These are phyloP conservation scores for Tenthredo mesomela DNA, from an alignment of 2,888 invertebrate species.

Conservation along the genomic window DNA sequence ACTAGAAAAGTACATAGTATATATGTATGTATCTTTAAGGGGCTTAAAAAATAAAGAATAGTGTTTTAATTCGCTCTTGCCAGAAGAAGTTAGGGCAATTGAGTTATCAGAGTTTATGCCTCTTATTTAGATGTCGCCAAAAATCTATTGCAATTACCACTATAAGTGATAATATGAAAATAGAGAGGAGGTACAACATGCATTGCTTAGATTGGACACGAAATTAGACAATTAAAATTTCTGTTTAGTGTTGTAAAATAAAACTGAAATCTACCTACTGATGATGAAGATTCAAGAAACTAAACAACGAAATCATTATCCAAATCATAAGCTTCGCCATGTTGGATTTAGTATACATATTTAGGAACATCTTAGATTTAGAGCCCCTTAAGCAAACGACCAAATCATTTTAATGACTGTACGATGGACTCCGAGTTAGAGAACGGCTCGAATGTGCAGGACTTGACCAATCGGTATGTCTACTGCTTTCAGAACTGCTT, in stretches of 20 bases:
- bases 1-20: slow-evolving; percentile 32
- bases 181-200: slow-evolving; percentile 10
- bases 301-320: not conserved
- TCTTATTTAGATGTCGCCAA: not conserved
- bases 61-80: not conserved
- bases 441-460: slow-evolving; percentile 72
- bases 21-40: not conserved
- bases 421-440: slow-evolving; percentile 75
- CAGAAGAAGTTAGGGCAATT: not conserved
- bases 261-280: not conserved
- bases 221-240: not conserved
- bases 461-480: slow-evolving; percentile 77
- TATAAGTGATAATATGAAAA: not conserved
- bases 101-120: not conserved
- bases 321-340: slow-evolving; percentile 13
- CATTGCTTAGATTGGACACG: slow-evolving; percentile 7
- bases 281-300: not conserved
- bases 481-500: slow-evolving; percentile 81
- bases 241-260: not conserved
- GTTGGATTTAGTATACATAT: slow-evolving; percentile 21
- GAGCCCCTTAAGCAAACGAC: slow-evolving; percentile 38
- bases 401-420: slow-evolving; percentile 67
- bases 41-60: not conserved
- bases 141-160: not conserved
- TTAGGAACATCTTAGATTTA: slow-evolving; percentile 48